phyloP scores from a whole-genome alignment of 2,888 invertebrate genomes.

The Xylocampa areola region DNA sequence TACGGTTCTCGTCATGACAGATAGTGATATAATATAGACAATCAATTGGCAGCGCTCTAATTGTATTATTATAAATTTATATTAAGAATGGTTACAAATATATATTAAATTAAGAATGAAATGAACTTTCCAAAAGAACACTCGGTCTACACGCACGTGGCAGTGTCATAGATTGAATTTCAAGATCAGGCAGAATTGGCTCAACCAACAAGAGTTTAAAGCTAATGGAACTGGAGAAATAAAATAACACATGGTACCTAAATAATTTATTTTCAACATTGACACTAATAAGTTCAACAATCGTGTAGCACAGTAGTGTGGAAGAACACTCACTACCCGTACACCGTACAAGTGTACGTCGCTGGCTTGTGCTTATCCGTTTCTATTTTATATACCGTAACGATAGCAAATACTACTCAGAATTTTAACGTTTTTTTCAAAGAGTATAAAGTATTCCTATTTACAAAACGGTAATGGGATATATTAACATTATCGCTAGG shows the following conservation, averaged over 20 bases:
- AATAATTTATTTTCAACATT: conserved; percentile 60
- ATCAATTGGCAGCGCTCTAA: too few species aligned
- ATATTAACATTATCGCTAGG: conserved; percentile 36
- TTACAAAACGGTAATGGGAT: conserved; percentile 40
- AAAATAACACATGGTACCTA: conserved; percentile 43
- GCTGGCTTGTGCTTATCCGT: conserved; percentile 1
- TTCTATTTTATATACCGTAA: conserved; percentile 24
- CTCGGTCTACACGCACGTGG: too few species aligned
- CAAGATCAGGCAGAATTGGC: too few species aligned
- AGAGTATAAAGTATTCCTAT: conserved; percentile 32
- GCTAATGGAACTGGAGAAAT: conserved; percentile 15
- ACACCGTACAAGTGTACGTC: conserved; percentile 39
- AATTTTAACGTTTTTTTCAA: conserved; percentile 14
- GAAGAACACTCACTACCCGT: conserved; percentile 29
- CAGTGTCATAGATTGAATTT: too few species aligned
- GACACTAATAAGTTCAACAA: conserved; percentile 39
- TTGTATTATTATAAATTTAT: too few species aligned
- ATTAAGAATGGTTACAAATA: too few species aligned
- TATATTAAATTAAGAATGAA: too few species aligned
- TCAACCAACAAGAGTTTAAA: too few species aligned
- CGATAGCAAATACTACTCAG: conserved; percentile 28
- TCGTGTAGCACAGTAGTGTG: conserved; percentile 26
- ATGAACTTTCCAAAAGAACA: too few species aligned
- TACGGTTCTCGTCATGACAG: too few species aligned
- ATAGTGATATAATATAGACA: too few species aligned